Conservation (phyloP, 2,113 vertebrate species). For the Carettochelys insculpta region DNA sequence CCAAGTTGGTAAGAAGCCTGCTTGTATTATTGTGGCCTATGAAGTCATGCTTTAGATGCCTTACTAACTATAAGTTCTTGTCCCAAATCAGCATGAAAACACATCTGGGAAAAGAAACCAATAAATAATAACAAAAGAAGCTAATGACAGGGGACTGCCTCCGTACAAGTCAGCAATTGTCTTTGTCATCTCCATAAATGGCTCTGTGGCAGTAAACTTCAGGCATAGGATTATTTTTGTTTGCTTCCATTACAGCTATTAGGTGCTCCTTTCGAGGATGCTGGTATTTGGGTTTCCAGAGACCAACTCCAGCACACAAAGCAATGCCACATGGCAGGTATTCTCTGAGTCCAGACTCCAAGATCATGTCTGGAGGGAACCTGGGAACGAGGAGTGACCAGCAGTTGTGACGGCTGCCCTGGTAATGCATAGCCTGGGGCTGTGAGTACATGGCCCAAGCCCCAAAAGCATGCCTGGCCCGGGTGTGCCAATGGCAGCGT, state of each 20-base stretch:
- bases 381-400: neutral
- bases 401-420: neutral
- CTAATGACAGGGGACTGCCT: neutral
- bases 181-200: neutral
- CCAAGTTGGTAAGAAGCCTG: neutral
- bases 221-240: neutral
- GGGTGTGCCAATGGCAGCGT: neutral
- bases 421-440: neutral
- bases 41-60: fast-evolving
- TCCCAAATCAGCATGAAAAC: neutral
- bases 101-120: neutral
- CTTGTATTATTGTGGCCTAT: neutral
- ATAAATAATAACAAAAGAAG: neutral
- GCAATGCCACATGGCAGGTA: neutral
- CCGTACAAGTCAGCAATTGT: neutral
- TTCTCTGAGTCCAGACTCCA: neutral
- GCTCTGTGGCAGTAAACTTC: neutral
- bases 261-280: neutral
- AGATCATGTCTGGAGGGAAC: neutral
- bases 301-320: neutral
- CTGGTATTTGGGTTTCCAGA: neutral
- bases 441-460: no score
- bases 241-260: neutral
- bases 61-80: neutral
- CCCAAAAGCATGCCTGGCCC: neutral